Percentiles rank a stretch among this genome's conserved stretches.
Conservation (phyloP, 2,113 vertebrate genomes). For the Hirundichthys speculiger region DNA sequence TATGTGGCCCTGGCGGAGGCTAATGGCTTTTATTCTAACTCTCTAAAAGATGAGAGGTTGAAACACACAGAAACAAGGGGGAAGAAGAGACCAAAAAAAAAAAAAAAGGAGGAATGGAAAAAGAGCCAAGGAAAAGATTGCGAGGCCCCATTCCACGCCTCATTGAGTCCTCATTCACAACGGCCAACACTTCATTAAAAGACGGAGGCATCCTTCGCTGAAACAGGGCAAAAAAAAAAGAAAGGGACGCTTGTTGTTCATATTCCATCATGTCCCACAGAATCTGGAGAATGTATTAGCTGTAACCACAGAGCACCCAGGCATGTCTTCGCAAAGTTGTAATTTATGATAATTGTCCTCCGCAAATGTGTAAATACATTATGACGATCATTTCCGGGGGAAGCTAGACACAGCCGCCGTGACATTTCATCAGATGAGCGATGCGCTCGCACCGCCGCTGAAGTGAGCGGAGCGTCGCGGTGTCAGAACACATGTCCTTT, state of each 20-base stretch:
- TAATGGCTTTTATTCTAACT: conserved; percentile 67
- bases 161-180: conserved; percentile 68
- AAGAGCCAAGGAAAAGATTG: conserved; percentile 33
- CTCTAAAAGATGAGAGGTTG: conserved; percentile 58
- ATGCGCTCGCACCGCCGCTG: background rate
- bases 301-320: conserved; percentile 47
- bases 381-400: conserved; percentile 48
- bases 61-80: conserved; percentile 34
- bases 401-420: background rate
- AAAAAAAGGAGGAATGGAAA: conserved; percentile 27
- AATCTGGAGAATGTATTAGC: conserved; percentile 45
- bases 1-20: background rate
- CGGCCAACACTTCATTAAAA: conserved; percentile 67
- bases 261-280: conserved; percentile 44
- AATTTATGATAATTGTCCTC: conserved; percentile 73
- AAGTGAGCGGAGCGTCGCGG: conserved; percentile 8
- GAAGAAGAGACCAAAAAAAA: conserved; percentile 19
- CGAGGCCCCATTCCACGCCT: conserved; percentile 66
- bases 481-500: conserved; percentile 51
- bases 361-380: conserved; percentile 54
- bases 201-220: conserved; percentile 24
- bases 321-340: conserved; percentile 43
- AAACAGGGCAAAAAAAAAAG: conserved; percentile 33
- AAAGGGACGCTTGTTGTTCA: conserved; percentile 39
- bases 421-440: conserved; percentile 42